Evolutionary conservation across 1,140 invertebrate genomes (phyloP), one percentile per base, ranked within the genome.

Genomic region (Diuraphis noxia): DNA sequence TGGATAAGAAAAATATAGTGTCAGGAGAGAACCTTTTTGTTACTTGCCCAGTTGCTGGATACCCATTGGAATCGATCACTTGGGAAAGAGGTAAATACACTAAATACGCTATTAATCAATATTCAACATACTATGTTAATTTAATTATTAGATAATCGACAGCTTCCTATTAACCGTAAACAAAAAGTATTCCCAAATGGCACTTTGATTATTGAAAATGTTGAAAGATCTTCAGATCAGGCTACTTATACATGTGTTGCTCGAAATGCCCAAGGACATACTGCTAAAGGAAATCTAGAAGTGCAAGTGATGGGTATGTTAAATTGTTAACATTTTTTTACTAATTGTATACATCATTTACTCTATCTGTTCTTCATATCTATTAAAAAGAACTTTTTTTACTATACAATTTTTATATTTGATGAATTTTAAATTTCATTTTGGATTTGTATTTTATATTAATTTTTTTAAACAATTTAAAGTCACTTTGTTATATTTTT

Each of bases 281-380:
- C 96, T 92, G 97, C 97, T 46, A 95, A 97, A 92, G 96, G 97
- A 93, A 97, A 96, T 90, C 95, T 99, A 21, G 97, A 98, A 95
- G 96, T 99, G 85, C 97, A 97, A 96, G 98, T 99, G 52, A 98
- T 99, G 96, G 98, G 98, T 99, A 96, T 97, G 96, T 96, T n/a
- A n/a, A n/a, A n/a, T n/a, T n/a, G n/a, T n/a, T 93, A 52, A 92
- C 56, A 93, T 91, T 52, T 63, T 49, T 17, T 81, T 63, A 36
- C 19, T 40, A 2, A 19, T 63, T 63, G 19, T 21, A 40, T 63
- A 38, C 25, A 40, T 21, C 0, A 63, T 49, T 49, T 49, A 49
- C 46, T 84, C 40, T 46, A 84, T 46, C 52, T 88, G 13, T 88
- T 88, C 86, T 88, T 63, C 49, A 40, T 88, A 63, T 63, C 19